phyloP scores from a whole-genome alignment of 2,888 invertebrate species.

The Eulithis testata region DNA sequence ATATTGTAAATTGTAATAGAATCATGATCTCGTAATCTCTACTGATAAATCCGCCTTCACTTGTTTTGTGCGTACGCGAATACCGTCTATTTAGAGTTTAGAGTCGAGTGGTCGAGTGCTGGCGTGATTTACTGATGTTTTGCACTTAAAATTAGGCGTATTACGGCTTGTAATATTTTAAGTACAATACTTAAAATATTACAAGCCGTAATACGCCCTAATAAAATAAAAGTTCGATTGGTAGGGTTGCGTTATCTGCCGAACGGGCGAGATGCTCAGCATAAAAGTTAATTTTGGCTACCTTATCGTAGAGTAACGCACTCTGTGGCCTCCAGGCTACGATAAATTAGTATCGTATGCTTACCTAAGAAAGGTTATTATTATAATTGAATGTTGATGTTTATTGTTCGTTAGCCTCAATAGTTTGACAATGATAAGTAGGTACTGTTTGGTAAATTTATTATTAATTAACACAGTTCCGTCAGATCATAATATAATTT shows the following conservation, averaged over 20 bases:
- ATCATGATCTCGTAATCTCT: slow-evolving; percentile 48
- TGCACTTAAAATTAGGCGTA: slow-evolving; percentile 49
- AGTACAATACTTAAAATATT: slow-evolving; percentile 37
- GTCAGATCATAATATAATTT: no score
- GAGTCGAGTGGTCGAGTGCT: slow-evolving; percentile 42
- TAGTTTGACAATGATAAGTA: not conserved
- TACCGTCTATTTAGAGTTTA: slow-evolving; percentile 36
- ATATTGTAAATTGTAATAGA: slow-evolving; percentile 26
- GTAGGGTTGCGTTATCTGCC: slow-evolving; percentile 61
- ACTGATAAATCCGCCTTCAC: slow-evolving; percentile 36
- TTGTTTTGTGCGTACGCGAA: slow-evolving; percentile 22
- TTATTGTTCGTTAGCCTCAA: slow-evolving; percentile 9
- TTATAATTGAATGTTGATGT: slow-evolving; percentile 60
- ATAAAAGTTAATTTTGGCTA: slow-evolving; percentile 76
- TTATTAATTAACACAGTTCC: not conserved
- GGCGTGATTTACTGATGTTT: slow-evolving; percentile 45
- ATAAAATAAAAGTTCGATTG: slow-evolving; percentile 61
- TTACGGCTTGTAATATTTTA: slow-evolving; percentile 44
- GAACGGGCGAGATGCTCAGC: slow-evolving; percentile 66
- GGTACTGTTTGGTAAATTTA: not conserved
- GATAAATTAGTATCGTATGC: slow-evolving; percentile 65
- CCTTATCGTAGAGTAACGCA: slow-evolving; percentile 71
- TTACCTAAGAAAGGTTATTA: slow-evolving; percentile 44
- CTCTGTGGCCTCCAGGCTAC: slow-evolving; percentile 64
- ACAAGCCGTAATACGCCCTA: slow-evolving; percentile 29